Evolutionary conservation across 2,113 vertebrate genomes (phyloP).

Genomic region (Ammodytes dubius): DNA sequence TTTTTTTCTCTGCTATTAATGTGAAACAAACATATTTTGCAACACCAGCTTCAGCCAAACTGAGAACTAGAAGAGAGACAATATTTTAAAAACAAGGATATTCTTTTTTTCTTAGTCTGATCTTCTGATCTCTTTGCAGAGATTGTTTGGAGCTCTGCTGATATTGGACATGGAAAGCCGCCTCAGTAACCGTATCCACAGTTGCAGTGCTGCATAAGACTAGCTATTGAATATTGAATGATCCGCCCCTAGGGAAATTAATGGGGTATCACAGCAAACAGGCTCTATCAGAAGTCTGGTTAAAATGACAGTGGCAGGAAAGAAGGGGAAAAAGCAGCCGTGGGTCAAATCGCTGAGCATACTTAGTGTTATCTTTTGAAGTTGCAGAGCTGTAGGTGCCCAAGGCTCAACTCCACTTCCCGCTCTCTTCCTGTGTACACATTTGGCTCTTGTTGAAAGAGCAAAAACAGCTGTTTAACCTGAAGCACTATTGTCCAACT

Average conservation of each 20-base stretch:
- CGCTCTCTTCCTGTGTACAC: conserved; percentile 67
- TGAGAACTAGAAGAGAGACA: neutral
- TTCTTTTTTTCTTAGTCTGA: conserved; percentile 24
- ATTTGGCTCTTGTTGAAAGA: conserved; percentile 62
- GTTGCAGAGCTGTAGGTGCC: conserved; percentile 65
- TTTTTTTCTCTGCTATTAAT: conserved; percentile 25
- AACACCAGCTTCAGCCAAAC: neutral
- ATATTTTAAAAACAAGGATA: conserved; percentile 4
- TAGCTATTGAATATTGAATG: conserved; percentile 82
- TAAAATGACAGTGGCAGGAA: conserved; percentile 74
- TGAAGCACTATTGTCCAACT: conserved; percentile 68
- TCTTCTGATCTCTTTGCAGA: conserved; percentile 27
- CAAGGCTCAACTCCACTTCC: conserved; percentile 46
- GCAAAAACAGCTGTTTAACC: conserved; percentile 80
- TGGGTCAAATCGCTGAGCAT: conserved; percentile 45
- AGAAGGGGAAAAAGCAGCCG: conserved; percentile 28
- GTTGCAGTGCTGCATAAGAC: conserved; percentile 59
- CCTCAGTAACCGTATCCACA: conserved; percentile 58
- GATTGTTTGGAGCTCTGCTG: conserved; percentile 54
- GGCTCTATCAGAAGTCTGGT: conserved; percentile 62
- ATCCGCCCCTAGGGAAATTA: conserved; percentile 82
- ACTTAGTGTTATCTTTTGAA: conserved; percentile 67
- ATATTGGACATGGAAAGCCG: conserved; percentile 60
- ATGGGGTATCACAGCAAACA: conserved; percentile 70
- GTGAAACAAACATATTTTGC: conserved; percentile 18